Conservation (phyloP, 2,888 invertebrate species). For the Tromatobia lineatoria region DNA sequence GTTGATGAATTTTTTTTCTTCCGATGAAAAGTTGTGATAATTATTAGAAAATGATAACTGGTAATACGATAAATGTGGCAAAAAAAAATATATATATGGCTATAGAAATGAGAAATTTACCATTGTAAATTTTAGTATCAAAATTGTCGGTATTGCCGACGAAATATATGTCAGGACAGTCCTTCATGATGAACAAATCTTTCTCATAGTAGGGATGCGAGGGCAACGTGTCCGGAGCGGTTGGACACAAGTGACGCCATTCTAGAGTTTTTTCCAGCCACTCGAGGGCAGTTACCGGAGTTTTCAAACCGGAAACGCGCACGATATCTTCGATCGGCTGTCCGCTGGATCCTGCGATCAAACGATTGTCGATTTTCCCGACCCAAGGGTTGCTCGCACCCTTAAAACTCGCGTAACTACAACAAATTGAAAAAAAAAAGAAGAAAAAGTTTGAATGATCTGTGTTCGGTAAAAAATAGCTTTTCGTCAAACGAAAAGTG, state of each 20-base stretch:
- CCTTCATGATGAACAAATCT: constrained; percentile 95
- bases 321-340: constrained; percentile 94
- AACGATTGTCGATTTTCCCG: constrained; percentile 77
- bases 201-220: constrained; percentile 93
- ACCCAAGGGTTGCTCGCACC: constrained; percentile 94
- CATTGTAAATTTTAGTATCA: constrained; percentile 89
- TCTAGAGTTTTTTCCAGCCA: constrained; percentile 92
- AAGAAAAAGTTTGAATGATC: neutral
- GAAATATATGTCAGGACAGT: constrained; percentile 96
- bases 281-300: constrained; percentile 88
- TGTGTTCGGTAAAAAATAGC: neutral
- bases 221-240: constrained; percentile 96
- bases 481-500: constrained; percentile 4
- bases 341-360: constrained; percentile 88
- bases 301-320: constrained; percentile 89
- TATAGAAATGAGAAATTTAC: constrained; percentile 82
- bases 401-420: constrained; percentile 90
- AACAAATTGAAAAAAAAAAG: constrained; percentile 79
- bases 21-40: no score
- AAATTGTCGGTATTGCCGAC: constrained; percentile 93
- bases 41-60: no score
- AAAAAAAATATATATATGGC: constrained; percentile 27
- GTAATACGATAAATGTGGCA: constrained; percentile 73
- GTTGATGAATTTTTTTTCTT: no score
- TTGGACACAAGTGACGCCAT: constrained; percentile 97